Evolutionary conservation across 2,113 vertebrate genomes (phyloP), one percentile per base, ranked within the genome.

Genomic region (Brachionichthys hirsutus): DNA sequence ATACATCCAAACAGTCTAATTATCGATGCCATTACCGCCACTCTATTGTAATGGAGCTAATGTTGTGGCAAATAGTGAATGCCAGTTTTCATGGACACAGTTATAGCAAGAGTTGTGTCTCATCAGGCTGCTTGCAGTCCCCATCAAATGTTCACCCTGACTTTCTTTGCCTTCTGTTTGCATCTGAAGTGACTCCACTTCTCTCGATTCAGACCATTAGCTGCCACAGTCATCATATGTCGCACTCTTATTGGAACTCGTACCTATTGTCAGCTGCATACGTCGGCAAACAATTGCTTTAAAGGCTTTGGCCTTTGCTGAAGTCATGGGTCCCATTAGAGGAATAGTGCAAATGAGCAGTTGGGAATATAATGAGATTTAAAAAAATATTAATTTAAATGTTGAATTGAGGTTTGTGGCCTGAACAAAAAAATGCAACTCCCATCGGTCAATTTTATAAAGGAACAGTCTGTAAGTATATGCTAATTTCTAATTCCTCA

Each of bases 11-110:
- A 81, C 61, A 78, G 70, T 83, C 68, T 70, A 85, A 87, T 86
- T 83, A 87, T 71, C 68, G 59, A 40, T 67, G 70, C 58, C 68
- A 81, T 85, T 84, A 82, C 57, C 45, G 56, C 68, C 55, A 51
- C 60, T 82, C 69, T 74, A 22, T 79, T 63, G 61, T 74, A 75
- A 85, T 78, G 73, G 75, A 72, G 30, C 77, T 85, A 86, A 86
- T 87, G 82, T 82, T 84, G 77, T 86, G 79, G 51, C 58, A 87
- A 84, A 83, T 81, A 85, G 78, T 63, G 14, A 77, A 76, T 63
- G 67, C 65, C 35, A 65, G 49, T 65, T 78, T 77, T 83, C 70
- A 62, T 67, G 52, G 56, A 77, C 65, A 61, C 52, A 17, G 60
- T 69, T 78, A 70, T 73, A 54, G 62, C 24, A 62, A 70, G 71